phyloP scores from a whole-genome alignment of 92 coral and sea anemone species.

The Zoanthus solanderi region DNA sequence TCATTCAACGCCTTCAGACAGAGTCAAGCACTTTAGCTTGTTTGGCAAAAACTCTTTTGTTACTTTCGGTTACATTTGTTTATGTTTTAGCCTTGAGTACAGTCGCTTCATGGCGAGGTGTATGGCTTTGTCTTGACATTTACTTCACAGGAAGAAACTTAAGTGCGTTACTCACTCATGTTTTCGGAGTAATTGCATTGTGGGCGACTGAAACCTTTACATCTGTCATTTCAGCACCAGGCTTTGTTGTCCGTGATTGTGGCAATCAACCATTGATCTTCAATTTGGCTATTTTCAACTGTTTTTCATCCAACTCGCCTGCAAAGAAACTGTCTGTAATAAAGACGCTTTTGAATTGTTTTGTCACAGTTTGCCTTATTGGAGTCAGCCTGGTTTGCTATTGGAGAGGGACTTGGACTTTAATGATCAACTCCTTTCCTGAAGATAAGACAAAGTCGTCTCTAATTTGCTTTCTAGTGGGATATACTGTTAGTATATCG shows the following conservation, averaged over 20 bases:
- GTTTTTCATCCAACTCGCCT: neutral
- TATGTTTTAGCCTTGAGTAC: conserved; percentile 45
- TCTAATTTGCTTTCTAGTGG: conserved; percentile 9
- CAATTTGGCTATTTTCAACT: neutral
- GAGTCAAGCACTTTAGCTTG: neutral
- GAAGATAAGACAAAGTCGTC: neutral
- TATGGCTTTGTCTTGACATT: conserved; percentile 61
- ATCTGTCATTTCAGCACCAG: conserved; percentile 37
- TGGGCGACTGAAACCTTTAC: conserved; percentile 16
- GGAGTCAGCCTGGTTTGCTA: conserved; percentile 61
- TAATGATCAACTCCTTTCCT: conserved; percentile 19
- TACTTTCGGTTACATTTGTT: conserved; percentile 33
- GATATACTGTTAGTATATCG: neutral
- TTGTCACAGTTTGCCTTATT: conserved; percentile 66
- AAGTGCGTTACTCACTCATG: conserved; percentile 43
- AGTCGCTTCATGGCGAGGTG: conserved; percentile 76
- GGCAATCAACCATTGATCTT: neutral
- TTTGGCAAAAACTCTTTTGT: neutral
- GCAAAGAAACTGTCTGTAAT: neutral
- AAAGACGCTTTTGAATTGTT: conserved; percentile 25
- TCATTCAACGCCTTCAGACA: conserved; percentile 21
- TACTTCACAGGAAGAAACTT: conserved; percentile 5
- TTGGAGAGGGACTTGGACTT: conserved; percentile 86
- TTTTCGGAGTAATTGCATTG: conserved; percentile 31
- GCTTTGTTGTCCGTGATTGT: conserved; percentile 21